Conservation (phyloP, 2,113 vertebrate species). For the Silurus asotus region DNA sequence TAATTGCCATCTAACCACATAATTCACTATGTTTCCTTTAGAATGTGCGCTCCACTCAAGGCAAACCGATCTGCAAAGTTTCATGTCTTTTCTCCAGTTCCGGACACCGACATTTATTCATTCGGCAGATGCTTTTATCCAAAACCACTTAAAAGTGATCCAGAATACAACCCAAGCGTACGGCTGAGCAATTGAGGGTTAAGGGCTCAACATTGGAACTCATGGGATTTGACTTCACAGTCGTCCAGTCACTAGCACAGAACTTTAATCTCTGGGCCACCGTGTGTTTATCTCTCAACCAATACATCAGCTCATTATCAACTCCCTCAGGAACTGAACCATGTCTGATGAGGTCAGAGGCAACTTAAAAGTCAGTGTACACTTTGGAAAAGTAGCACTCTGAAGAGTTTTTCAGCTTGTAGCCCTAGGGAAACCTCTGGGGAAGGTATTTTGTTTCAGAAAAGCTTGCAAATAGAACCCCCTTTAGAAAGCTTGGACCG, state of each 20-base stretch:
- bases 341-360: slow-evolving; percentile 23
- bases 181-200: slow-evolving; percentile 14
- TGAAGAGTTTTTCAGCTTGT: slow-evolving; percentile 18
- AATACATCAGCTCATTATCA: slow-evolving; percentile 35
- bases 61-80: background rate
- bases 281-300: slow-evolving; percentile 30
- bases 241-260: slow-evolving; percentile 10
- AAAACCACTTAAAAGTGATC: slow-evolving; percentile 21
- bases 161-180: slow-evolving; percentile 11
- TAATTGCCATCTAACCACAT: slow-evolving; percentile 3
- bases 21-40: slow-evolving; percentile 1
- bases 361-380: slow-evolving; percentile 30
- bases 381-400: slow-evolving; percentile 2
- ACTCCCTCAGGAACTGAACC: slow-evolving; percentile 30
- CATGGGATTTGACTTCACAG: slow-evolving; percentile 23
- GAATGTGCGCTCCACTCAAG: background rate
- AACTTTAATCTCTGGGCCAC: slow-evolving; percentile 27
- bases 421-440: slow-evolving; percentile 2
- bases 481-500: slow-evolving; percentile 24
- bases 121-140: background rate
- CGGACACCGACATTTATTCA: background rate
- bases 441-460: slow-evolving; percentile 31
- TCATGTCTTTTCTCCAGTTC: background rate
- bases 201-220: background rate
- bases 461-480: slow-evolving; percentile 22